Evolutionary conservation across 2,888 invertebrate genomes (phyloP), one percentile per base, ranked within the genome.

Genomic region (Cryptocheilus praepositus): DNA sequence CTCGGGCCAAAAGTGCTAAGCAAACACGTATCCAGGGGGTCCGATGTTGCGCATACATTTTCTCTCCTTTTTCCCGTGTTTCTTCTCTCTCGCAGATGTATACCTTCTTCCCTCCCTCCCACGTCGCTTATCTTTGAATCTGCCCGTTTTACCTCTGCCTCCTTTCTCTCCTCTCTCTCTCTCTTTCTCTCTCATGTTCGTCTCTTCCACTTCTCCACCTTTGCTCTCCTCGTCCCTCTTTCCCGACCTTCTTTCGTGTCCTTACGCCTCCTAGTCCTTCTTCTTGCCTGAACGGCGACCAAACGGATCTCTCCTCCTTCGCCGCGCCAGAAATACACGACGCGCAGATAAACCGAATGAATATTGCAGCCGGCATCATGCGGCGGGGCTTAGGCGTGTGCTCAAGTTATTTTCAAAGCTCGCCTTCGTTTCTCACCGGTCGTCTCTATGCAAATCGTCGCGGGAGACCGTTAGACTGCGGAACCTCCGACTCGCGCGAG

Each of bases 1-100:
- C 73, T 77, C 73, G 65, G 64, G 71, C 75, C 75, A 76, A 79
- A 79, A 79, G 79, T 77, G 79, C 72, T 79, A 79, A 79, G 78
- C 78, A 78, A 78, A 80, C 77, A 80, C 77, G 71, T 71, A 79
- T 72, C 70, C 69, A 74, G 70, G 74, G 73, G 74, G 71, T 74
- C 77, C 70, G 53, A 64, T 62, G 61, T 73, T 69, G 69, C 63
- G 61, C 64, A 57, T 69, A 61, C 64, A 51, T 68, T 73, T 49
- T 45, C 61, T 67, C 53, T 15, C 21, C 36, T 53, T 59, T 49
- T 44, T 51, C 13, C 51, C 25, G 11, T 18, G 8, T 45, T 55
- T 19, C 28, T 22, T 36, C 51, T 36, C 51, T 55, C 16, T 69
- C 53, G 51, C 59, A n/a, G n/a, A n/a, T 66, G 52, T 71, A 64